Evolutionary conservation across 2,888 invertebrate species (phyloP).

Genomic region (Agapostemon virescens): DNA sequence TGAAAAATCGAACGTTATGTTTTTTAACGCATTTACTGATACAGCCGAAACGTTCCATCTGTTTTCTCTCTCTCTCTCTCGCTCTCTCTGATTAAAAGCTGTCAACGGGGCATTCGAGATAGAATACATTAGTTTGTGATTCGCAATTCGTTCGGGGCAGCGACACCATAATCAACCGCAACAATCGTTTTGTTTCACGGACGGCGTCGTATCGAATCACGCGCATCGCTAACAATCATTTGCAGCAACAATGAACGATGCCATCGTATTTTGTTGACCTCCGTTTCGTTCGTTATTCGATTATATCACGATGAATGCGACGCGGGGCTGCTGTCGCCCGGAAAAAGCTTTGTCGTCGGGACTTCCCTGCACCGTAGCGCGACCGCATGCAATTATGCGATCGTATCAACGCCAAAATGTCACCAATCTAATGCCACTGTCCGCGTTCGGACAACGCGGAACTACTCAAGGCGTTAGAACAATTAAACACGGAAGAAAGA

Average conservation of each 20-base stretch:
- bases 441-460: constrained; percentile 13
- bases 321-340: neutral
- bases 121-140: neutral
- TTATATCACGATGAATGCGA: constrained; percentile 46
- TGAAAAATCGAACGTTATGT: neutral
- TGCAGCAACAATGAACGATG: constrained; percentile 50
- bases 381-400: constrained; percentile 43
- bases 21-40: neutral
- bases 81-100: constrained; percentile 1
- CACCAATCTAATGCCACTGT: constrained; percentile 32
- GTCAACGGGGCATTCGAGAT: neutral
- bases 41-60: neutral
- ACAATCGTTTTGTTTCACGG: constrained; percentile 60
- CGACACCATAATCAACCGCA: constrained; percentile 52
- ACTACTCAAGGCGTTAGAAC: constrained; percentile 9
- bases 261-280: constrained; percentile 62
- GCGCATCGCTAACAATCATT: constrained; percentile 54
- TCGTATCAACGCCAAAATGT: constrained; percentile 34
- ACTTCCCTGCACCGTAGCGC: constrained; percentile 16
- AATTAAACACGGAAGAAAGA: neutral
- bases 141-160: constrained; percentile 4
- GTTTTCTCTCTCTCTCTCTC: too few species aligned
- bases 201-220: constrained; percentile 38
- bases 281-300: constrained; percentile 48
- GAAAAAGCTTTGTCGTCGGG: constrained; percentile 47